Evolutionary conservation across 2,888 invertebrate species (phyloP), one percentile per base, ranked within the genome.

Genomic region (Andrena praecox): DNA sequence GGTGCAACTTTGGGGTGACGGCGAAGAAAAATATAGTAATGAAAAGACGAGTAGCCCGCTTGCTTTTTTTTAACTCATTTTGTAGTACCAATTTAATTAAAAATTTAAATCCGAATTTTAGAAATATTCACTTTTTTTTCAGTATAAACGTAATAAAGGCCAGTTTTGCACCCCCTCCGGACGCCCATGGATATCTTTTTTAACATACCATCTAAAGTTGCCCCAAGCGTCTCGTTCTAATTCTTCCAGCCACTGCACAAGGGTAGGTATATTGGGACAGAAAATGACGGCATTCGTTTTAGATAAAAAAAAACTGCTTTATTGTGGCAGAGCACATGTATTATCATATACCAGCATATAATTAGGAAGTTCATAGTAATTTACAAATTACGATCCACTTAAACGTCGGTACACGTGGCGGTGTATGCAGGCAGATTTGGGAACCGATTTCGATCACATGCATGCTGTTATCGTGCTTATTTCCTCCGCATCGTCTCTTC

Each of bases 291-390:
- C 56, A 69, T 54, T 60, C 48, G 59, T 71, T 84, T 90, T 90
- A 91, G 89, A 90, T 92, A 91, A 92, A 93, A 93, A 56, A 93
- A 93, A 93, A 93, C 93, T 93, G 93, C 93, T 93, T 93, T 93
- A 93, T 93, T 93, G 93, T 93, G 93, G 93, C 93, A 93, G 93
- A 93, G 93, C 93, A 93, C 93, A 93, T 92, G 93, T 93, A 92
- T 92, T 91, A 91, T 92, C 88, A 92, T 90, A 90, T 91, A 93
- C 90, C 92, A 93, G 93, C 93, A 92, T 93, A 93, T 93, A 92
- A 93, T 93, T 90, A 91, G 91, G 91, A 92, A 93, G 90, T 93
- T 89, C 91, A 92, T 92, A 90, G 90, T 93, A 92, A 91, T 93
- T 93, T 91, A 91, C 91, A 92, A 93, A 92, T 93, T 91, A 92